Evolutionary conservation across 2,797 vertebrate species (phyloP).

Genomic region (Sebastes goodei): DNA sequence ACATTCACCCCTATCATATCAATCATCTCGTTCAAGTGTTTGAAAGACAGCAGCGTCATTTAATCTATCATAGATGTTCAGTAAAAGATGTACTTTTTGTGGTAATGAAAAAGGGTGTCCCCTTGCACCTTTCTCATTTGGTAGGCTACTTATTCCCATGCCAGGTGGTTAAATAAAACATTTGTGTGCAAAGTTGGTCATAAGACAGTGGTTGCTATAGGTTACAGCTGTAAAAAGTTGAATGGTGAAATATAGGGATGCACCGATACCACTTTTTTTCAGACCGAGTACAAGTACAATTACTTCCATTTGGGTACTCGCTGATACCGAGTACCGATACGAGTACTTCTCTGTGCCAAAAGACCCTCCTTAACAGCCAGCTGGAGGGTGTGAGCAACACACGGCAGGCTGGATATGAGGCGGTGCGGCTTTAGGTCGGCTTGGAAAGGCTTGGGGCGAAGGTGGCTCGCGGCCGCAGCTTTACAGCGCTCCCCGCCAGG

Average conservation of each 20-base stretch:
- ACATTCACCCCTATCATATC: conserved; percentile 15
- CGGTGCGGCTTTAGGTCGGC: too few relatives aligned
- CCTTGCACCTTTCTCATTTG: not conserved
- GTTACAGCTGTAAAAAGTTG: conserved; percentile 25
- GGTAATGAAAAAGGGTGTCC: not conserved
- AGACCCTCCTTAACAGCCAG: too few relatives aligned
- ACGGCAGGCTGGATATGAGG: too few relatives aligned
- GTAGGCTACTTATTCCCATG: not conserved
- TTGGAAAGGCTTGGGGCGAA: too few relatives aligned
- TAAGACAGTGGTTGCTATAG: conserved; percentile 24
- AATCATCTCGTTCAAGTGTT: conserved; percentile 14
- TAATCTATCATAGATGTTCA: conserved; percentile 27
- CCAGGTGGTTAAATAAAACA: not conserved
- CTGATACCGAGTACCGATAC: too few relatives aligned
- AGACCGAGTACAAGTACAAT: too few relatives aligned
- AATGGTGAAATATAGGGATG: not conserved
- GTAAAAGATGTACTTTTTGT: conserved; percentile 8
- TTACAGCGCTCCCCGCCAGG: too few relatives aligned
- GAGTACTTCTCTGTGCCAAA: too few relatives aligned
- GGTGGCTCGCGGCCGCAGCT: too few relatives aligned
- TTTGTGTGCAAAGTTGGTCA: conserved; percentile 19
- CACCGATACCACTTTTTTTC: too few relatives aligned
- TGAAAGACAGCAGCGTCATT: not conserved
- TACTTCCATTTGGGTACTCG: too few relatives aligned
- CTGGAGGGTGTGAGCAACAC: too few relatives aligned